Evolutionary conservation across 2,888 invertebrate genomes (phyloP).

Genomic region (Meteorus colon): DNA sequence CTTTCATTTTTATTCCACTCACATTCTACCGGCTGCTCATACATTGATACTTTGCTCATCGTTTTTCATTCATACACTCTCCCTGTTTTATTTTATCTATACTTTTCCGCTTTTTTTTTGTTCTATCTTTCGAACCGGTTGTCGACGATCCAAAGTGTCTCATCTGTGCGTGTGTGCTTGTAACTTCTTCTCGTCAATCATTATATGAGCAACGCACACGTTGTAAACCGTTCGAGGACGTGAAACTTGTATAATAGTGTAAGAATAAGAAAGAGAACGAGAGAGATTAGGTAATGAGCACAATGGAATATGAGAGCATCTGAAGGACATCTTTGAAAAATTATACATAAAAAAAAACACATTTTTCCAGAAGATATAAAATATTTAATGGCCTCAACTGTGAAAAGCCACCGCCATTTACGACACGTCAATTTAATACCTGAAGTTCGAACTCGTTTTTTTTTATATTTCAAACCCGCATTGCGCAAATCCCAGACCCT

Average conservation of each 20-base stretch:
- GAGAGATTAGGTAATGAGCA: conserved; percentile 44
- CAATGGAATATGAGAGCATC: conserved; percentile 34
- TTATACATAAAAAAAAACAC: background rate
- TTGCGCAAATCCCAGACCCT: conserved; percentile 7
- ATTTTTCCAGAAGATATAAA: background rate
- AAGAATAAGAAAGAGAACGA: background rate
- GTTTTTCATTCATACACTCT: background rate
- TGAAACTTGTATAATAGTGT: conserved; percentile 29
- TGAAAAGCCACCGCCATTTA: conserved; percentile 2
- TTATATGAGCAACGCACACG: conserved; percentile 30
- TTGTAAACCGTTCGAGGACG: conserved; percentile 49
- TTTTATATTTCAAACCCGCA: background rate
- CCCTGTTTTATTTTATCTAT: background rate
- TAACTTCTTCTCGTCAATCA: conserved; percentile 30
- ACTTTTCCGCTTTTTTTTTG: conserved; percentile 14
- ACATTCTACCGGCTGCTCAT: background rate
- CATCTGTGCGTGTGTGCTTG: conserved; percentile 21
- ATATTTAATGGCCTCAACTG: background rate
- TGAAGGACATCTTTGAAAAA: conserved; percentile 45
- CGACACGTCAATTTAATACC: conserved; percentile 8
- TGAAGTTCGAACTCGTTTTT: conserved; percentile 1
- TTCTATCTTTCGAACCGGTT: conserved; percentile 34
- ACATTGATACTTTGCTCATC: conserved; percentile 18
- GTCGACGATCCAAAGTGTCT: conserved; percentile 34
- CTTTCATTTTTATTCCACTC: conserved; percentile 9